Conservation (phyloP, 2,797 vertebrate genomes). For the Onychomys leucogaster region DNA sequence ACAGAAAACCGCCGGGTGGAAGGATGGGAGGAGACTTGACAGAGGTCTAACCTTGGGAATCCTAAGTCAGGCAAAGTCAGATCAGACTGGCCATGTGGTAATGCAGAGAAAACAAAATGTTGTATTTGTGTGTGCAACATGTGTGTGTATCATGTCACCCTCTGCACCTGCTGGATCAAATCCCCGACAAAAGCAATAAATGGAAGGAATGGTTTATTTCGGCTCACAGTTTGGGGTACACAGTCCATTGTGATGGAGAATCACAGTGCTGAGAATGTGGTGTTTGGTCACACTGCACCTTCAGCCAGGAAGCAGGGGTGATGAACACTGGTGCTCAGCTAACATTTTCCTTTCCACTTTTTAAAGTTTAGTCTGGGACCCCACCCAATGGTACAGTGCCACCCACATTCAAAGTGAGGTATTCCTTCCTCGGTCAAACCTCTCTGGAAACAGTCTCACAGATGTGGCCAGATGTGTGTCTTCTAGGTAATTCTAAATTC, state of each 20-base stretch:
- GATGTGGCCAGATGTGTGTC: background rate
- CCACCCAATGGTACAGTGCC: background rate
- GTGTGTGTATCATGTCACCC: background rate
- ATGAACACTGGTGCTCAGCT: background rate
- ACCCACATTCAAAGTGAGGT: background rate
- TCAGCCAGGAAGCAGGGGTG: background rate
- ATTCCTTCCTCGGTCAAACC: background rate
- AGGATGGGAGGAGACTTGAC: background rate
- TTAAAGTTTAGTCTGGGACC: background rate
- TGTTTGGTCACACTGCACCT: background rate
- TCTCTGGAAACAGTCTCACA: background rate
- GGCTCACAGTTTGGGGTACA: background rate
- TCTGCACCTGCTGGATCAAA: background rate
- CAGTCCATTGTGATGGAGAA: background rate
- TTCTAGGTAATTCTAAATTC: background rate
- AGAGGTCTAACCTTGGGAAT: background rate
- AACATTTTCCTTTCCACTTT: background rate
- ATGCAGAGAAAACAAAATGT: background rate
- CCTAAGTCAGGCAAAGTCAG: background rate
- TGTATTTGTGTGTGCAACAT: background rate
- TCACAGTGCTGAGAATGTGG: background rate
- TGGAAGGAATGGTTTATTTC: background rate
- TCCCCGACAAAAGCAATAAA: background rate
- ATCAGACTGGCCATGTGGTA: background rate
- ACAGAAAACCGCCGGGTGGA: background rate